These are phyloP conservation scores for Epicampocera succincta DNA, from an alignment of 2,888 invertebrate species.

Conservation along the genomic window DNA sequence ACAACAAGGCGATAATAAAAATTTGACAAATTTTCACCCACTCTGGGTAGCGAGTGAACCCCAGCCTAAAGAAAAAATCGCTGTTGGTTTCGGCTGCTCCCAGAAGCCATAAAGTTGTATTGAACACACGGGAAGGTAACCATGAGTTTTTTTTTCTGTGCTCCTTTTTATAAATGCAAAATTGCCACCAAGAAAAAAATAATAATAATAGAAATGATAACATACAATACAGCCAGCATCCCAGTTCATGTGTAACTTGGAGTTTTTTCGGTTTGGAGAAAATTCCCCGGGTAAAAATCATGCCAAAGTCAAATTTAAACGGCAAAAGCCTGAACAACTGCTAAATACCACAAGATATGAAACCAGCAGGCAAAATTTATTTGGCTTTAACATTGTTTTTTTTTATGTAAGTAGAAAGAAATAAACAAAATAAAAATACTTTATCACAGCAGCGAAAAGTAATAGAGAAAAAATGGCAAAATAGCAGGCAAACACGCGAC, in stretches of 20 bases:
- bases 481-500: slow-evolving; percentile 65
- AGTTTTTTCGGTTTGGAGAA: not conserved
- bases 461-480: slow-evolving; percentile 46
- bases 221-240: slow-evolving; percentile 19
- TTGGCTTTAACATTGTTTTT: slow-evolving; percentile 36
- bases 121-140: not conserved
- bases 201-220: slow-evolving; percentile 35
- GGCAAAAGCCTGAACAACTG: not conserved
- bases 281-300: slow-evolving; percentile 53
- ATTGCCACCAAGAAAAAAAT: slow-evolving; percentile 27
- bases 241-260: not conserved
- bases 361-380: slow-evolving; percentile 33
- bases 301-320: slow-evolving; percentile 31
- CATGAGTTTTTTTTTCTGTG: not conserved
- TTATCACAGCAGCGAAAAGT: slow-evolving; percentile 43
- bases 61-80: slow-evolving; percentile 1
- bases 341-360: slow-evolving; percentile 31
- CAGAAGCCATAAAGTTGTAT: slow-evolving; percentile 7
- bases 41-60: too few relatives aligned
- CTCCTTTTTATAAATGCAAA: slow-evolving; percentile 23
- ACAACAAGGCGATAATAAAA: slow-evolving; percentile 15
- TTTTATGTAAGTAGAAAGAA: slow-evolving; percentile 21
- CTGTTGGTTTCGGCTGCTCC: slow-evolving; percentile 14
- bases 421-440: slow-evolving; percentile 9
- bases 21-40: slow-evolving; percentile 28